phyloP scores from a whole-genome alignment of 2,797 vertebrate species.

The Lacerta agilis region DNA sequence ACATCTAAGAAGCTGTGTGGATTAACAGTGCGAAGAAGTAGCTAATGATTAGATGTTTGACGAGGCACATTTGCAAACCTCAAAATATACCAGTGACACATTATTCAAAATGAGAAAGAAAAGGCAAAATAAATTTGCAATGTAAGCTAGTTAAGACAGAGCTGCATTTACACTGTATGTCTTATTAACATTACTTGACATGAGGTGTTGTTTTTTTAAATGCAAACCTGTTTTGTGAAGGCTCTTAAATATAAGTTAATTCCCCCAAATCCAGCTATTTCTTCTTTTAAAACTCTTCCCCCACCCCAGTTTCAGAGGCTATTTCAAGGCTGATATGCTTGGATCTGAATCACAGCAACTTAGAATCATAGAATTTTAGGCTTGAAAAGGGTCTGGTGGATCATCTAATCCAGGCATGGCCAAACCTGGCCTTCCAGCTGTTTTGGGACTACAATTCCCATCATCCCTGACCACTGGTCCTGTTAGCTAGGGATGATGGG shows the following conservation, averaged over 20 bases:
- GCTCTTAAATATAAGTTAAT: not conserved
- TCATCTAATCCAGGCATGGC: too few relatives aligned
- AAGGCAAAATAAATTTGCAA: slow-evolving; percentile 20
- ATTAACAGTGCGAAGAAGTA: slow-evolving; percentile 24
- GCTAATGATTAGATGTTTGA: slow-evolving; percentile 14
- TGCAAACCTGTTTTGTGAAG: not conserved
- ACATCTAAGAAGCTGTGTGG: not conserved
- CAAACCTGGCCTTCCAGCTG: too few relatives aligned
- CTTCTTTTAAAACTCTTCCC: not conserved
- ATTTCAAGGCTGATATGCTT: too few relatives aligned
- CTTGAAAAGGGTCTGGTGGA: too few relatives aligned
- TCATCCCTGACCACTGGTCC: too few relatives aligned
- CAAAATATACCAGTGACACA: not conserved
- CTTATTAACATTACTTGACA: not conserved
- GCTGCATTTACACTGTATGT: not conserved
- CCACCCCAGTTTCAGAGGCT: not conserved
- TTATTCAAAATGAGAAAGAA: not conserved
- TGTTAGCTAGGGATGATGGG: too few relatives aligned
- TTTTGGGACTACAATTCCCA: too few relatives aligned
- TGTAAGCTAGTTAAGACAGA: slow-evolving; percentile 22
- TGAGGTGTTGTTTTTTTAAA: slow-evolving; percentile 16
- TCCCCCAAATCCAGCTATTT: not conserved
- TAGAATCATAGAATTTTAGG: too few relatives aligned
- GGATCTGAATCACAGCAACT: too few relatives aligned
- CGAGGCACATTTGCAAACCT: slow-evolving; percentile 9